Percentiles rank a stretch among this genome's conserved stretches.
phyloP scores from a whole-genome alignment of 2,113 vertebrate genomes.

The Bambusicola thoracicus region DNA sequence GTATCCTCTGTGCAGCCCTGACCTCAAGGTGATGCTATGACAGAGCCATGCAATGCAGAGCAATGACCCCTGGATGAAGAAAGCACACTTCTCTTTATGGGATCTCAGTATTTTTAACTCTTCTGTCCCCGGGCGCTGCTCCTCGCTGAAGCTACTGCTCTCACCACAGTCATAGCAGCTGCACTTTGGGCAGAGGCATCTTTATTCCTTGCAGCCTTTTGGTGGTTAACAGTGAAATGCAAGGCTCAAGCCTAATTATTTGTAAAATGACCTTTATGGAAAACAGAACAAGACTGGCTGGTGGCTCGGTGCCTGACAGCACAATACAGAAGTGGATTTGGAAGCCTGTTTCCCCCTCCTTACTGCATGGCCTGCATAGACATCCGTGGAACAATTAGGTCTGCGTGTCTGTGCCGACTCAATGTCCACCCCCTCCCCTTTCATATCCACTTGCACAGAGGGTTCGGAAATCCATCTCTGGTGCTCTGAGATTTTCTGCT shows the following conservation, averaged over 20 bases:
- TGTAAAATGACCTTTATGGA: conserved; percentile 49
- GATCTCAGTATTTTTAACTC: not conserved
- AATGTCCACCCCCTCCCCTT: conserved; percentile 19
- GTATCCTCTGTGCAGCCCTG: not conserved
- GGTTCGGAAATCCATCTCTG: conserved; percentile 28
- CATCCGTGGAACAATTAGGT: conserved; percentile 33
- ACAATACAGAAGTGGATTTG: not conserved
- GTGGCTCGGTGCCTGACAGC: not conserved
- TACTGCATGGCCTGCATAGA: not conserved
- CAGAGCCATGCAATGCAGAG: not conserved
- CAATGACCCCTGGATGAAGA: not conserved
- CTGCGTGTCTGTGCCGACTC: not conserved
- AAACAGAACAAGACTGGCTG: conserved; percentile 5
- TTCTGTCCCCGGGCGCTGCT: not conserved
- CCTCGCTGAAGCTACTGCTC: not conserved
- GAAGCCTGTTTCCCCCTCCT: not conserved
- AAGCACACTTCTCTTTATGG: not conserved
- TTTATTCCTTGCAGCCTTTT: conserved; percentile 23
- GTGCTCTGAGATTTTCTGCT: conserved; percentile 41
- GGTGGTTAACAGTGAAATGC: not conserved
- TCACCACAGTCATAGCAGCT: not conserved
- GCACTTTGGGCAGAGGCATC: not conserved
- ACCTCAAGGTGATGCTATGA: not conserved
- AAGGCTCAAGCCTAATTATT: conserved; percentile 31
- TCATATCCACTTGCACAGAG: conserved; percentile 11